Conservation (phyloP, 2,888 invertebrate genomes). For the Meiosimyza platycephala region DNA sequence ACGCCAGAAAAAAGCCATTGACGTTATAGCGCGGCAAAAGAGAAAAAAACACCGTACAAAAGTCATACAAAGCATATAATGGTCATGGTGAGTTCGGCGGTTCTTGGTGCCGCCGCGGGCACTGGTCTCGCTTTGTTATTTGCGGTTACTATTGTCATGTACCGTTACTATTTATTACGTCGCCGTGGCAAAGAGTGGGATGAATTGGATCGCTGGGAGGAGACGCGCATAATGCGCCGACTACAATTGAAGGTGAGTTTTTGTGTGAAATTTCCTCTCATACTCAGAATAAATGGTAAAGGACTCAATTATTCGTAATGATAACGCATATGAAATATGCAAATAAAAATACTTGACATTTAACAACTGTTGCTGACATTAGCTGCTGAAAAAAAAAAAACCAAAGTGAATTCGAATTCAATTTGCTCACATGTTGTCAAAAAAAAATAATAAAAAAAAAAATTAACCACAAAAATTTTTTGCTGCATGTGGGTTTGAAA, state of each 20-base stretch:
- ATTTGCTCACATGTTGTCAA: too few species aligned
- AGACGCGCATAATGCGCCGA: constrained; percentile 66
- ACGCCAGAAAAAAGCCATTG: constrained; percentile 9
- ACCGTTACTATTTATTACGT: constrained; percentile 73
- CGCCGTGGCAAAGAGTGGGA: constrained; percentile 74
- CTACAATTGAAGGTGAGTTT: constrained; percentile 64
- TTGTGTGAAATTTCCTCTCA: neutral
- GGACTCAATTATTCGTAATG: too few species aligned
- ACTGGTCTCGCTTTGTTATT: constrained; percentile 75
- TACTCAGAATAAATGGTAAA: neutral
- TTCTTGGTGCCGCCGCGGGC: constrained; percentile 76
- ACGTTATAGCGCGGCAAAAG: constrained; percentile 4
- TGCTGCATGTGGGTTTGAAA: too few species aligned
- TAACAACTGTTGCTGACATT: constrained; percentile 17
- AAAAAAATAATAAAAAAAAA: too few species aligned
- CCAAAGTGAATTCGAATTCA: too few species aligned
- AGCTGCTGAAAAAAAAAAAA: neutral
- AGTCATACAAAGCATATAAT: constrained; percentile 45
- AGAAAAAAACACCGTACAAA: constrained; percentile 19
- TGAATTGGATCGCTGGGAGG: constrained; percentile 70
- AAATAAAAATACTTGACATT: neutral
- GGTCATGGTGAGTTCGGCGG: constrained; percentile 75
- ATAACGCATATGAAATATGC: neutral
- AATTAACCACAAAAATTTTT: too few species aligned
- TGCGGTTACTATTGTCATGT: constrained; percentile 75